Base-by-base conservation (phyloP, 2,113 vertebrate genomes). In the Labrus mixtus region DNA sequence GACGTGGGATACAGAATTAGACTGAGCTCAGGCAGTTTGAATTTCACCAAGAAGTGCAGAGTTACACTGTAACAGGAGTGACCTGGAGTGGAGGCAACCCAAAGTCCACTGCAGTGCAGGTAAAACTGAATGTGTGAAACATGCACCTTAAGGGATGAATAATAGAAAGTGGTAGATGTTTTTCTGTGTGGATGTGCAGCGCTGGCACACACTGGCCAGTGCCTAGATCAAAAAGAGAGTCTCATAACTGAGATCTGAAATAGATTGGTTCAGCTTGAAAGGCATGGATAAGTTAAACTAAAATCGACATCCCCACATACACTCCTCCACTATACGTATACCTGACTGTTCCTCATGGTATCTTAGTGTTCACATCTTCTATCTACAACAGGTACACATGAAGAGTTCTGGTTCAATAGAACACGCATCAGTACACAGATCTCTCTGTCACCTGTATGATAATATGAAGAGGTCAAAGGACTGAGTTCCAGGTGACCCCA, bases 101-200 rank as follows among this genome's bases (percentile, higher is more conserved):
- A 74, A 45, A 82, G 74, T 82, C 68, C 69, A 59, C 78, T 63
- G 77, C 80, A 79, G 70, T 74, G 80, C 69, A 81, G 83, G 69
- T 87, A 45, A 82, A 54, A 74, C 76, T 70, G 67, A 84, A 48
- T 63, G 62, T 75, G 58, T 72, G 79, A 89, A 85, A 82, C 78
- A 62, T 70, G 82, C 50, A 20, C 73, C 70, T 81, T 77, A 70
- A 85, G 73, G 66, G 72, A 86, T 85, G 77, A 83, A 81, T 85
- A 82, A 87, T 81, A 78, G 69, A 86, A 69, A 55, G 33, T 29
- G 71, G 81, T 51, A 51, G 48, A 51, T 51, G 48, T 51, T 19
- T 51, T 51, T 51, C 17, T 20, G 19, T n/a, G 48, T 51, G 48
- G 10, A 13, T 51, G 48, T 51, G 48, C 19, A 17, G 50, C 7